Base-by-base conservation (phyloP, 2,797 vertebrate species). In the Pseudochromis fuscus region DNA sequence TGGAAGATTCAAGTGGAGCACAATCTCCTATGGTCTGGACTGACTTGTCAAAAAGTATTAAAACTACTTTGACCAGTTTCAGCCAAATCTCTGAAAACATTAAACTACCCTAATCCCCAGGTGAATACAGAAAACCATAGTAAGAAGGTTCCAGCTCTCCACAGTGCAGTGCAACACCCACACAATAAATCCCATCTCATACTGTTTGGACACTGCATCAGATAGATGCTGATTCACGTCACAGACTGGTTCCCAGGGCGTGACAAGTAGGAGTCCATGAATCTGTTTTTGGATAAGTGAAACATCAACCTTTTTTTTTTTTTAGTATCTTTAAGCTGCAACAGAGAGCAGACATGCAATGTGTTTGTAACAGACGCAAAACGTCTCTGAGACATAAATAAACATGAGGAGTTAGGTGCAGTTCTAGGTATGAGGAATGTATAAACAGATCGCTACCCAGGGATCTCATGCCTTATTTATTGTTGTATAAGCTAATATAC, bases 11-110 rank as follows among this genome's bases (percentile, higher is more conserved):
- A 66, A n/a, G 25, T 0, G 7, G 53, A 58, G 56, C 38, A 9
- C 53, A 13, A 67, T 72, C 30, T 46, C 46, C 33, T 37, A 55
- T 35, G 40, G 16, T 4, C 12, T 15, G 38, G 48, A 58, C 65
- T 50, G 25, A 68, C 42, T 35, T 49, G 45, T 52, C 48, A 65
- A 31, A 59, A 48, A 30, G 21, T 61, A 38, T 66, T 21, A 70
- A 7, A 5, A 68, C 15, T 35, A 27, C 9, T 57, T 8, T 59
- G 48, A 75, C 40, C 57, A 30, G 35, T n/a, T n/a, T n/a, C n/a
- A n/a, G n/a, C n/a, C n/a, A n/a, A n/a, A n/a, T n/a, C n/a, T n/a
- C n/a, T n/a, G n/a, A n/a, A n/a, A n/a, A n/a, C n/a, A n/a, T n/a
- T n/a, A 71, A 44, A n/a, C 7, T 44, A 44, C 40, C 42, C 6